These are phyloP conservation scores for Platyscapa corneri DNA, from an alignment of 1,140 invertebrate genomes.

Conservation along the genomic window DNA sequence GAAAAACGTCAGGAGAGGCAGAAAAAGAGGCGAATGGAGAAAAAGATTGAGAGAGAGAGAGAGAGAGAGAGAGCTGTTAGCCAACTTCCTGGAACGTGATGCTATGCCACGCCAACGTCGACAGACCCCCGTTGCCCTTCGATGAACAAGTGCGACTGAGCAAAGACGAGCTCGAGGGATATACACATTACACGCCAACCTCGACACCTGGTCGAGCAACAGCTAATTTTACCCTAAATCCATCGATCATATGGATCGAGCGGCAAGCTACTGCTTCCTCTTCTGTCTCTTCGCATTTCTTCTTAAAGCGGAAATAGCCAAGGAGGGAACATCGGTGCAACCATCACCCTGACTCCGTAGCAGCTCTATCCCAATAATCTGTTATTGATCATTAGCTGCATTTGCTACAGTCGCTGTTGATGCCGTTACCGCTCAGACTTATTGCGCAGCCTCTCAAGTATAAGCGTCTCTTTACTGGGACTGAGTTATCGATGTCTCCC, in stretches of 20 bases:
- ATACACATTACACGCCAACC: background rate
- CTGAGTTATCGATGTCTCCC: conserved; percentile 44
- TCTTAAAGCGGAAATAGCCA: background rate
- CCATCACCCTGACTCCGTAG: background rate
- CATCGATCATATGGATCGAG: background rate
- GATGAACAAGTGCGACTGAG: background rate
- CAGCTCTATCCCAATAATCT: background rate
- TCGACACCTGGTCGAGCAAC: background rate
- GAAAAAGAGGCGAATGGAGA: background rate
- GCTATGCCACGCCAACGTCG: conserved; percentile 49
- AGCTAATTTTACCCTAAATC: background rate
- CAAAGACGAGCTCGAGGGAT: background rate
- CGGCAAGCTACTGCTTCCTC: background rate
- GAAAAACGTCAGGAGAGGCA: background rate
- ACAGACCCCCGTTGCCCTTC: background rate
- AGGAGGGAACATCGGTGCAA: background rate
- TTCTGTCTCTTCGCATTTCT: conserved; percentile 2
- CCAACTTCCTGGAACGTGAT: conserved; percentile 67
- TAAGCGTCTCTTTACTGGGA: background rate
- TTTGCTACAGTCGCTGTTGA: background rate
- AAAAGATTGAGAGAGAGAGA: conserved; percentile 9
- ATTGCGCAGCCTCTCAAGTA: background rate
- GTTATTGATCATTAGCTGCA: conserved; percentile 17
- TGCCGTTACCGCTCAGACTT: background rate
- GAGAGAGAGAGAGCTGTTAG: conserved; percentile 23